Evolutionary conservation across 2,888 invertebrate species (phyloP).

Genomic region (Andrena dorsata): DNA sequence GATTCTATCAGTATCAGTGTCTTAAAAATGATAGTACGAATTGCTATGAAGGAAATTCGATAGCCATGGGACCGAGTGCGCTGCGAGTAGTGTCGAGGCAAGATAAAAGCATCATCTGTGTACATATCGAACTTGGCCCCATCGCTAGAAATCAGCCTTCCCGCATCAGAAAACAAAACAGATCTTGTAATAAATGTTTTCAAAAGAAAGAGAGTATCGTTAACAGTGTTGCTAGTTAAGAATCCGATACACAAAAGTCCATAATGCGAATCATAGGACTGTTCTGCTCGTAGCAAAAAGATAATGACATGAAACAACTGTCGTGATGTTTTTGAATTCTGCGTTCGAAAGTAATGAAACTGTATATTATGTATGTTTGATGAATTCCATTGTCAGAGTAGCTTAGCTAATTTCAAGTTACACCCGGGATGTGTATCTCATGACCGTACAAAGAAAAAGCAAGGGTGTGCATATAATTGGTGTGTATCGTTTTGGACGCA

Average conservation of each 20-base stretch:
- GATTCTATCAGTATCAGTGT: neutral
- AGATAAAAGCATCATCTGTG: too few species aligned
- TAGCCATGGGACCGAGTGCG: too few species aligned
- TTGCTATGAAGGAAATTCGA: neutral
- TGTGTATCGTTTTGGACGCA: slow-evolving; percentile 84
- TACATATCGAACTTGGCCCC: too few species aligned
- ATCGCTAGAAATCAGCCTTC: too few species aligned
- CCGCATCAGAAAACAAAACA: slow-evolving; percentile 1
- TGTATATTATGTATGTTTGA: slow-evolving; percentile 2
- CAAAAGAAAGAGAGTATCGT: neutral
- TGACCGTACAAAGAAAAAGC: slow-evolving; percentile 17
- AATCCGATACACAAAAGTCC: slow-evolving; percentile 59
- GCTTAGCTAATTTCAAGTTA: slow-evolving; percentile 9
- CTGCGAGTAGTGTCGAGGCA: too few species aligned
- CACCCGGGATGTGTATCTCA: slow-evolving; percentile 22
- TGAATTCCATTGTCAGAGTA: slow-evolving; percentile 31
- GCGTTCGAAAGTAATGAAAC: slow-evolving; percentile 11
- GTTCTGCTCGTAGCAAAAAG: slow-evolving; percentile 1
- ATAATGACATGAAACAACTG: neutral
- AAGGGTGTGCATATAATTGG: slow-evolving; percentile 78
- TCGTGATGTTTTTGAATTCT: slow-evolving; percentile 13
- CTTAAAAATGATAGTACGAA: neutral
- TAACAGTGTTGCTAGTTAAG: slow-evolving; percentile 14
- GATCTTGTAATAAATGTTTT: slow-evolving; percentile 9
- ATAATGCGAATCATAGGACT: slow-evolving; percentile 43